A percentile compares a stretch with the other conserved stretches of the same genome.
Conservation (phyloP, 2,888 invertebrate species). For the Pyrocoelia pectoralis region DNA sequence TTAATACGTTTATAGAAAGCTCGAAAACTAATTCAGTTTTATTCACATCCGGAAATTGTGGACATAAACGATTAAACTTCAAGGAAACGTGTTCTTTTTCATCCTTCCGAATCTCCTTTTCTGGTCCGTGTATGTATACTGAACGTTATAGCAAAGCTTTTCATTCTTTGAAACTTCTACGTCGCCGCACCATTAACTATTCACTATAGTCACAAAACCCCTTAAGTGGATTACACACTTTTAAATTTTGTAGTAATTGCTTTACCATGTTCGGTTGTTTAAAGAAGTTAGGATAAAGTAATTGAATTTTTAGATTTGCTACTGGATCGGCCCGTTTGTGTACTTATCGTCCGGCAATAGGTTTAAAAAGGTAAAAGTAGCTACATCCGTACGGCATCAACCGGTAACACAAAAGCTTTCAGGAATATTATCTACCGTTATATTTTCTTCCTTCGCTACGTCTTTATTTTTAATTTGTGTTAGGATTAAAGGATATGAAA, state of each 20-base stretch:
- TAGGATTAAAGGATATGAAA: too few relatives aligned
- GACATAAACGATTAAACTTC: constrained; percentile 23
- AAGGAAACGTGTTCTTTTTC: constrained; percentile 19
- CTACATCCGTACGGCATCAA: constrained; percentile 4
- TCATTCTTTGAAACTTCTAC: constrained; percentile 17
- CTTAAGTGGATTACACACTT: constrained; percentile 54
- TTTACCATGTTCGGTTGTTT: constrained; percentile 46
- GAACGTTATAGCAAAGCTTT: not conserved
- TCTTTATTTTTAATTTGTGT: too few relatives aligned
- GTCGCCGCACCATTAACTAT: constrained; percentile 48
- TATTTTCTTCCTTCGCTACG: too few relatives aligned
- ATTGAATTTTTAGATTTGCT: constrained; percentile 39
- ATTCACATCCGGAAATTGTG: constrained; percentile 20
- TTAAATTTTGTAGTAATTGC: constrained; percentile 55
- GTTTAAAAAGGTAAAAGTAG: constrained; percentile 22
- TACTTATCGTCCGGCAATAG: constrained; percentile 32
- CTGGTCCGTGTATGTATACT: constrained; percentile 24
- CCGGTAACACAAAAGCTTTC: not conserved
- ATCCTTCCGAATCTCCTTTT: constrained; percentile 28
- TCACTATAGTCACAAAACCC: constrained; percentile 47
- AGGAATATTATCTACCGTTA: too few relatives aligned
- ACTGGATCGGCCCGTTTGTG: constrained; percentile 35
- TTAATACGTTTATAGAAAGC: too few relatives aligned
- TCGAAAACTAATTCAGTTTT: not conserved
- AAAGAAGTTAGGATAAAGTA: constrained; percentile 40